phyloP scores from a whole-genome alignment of 2,888 invertebrate species.

The Protonemura montana region DNA sequence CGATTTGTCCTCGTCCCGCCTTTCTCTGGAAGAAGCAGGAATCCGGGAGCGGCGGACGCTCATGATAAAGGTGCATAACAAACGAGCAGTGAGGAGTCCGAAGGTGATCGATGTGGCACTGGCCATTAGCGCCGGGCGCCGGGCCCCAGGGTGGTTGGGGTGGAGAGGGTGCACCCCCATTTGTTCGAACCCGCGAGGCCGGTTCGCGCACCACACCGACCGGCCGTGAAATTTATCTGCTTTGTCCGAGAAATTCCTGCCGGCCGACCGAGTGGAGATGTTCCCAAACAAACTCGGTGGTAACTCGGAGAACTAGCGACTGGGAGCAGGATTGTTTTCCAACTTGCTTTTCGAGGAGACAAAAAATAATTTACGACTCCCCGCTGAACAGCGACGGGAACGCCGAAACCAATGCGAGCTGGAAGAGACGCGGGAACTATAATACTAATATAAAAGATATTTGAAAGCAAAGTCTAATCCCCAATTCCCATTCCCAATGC shows the following conservation, averaged over 20 bases:
- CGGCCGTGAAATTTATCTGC: not conserved
- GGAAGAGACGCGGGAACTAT: not conserved
- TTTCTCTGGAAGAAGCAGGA: not conserved
- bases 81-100: not conserved
- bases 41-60: not conserved
- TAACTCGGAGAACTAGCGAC: not conserved
- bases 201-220: no score
- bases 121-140: not conserved
- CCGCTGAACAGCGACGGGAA: not conserved
- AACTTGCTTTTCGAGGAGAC: not conserved
- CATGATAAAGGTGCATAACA: not conserved
- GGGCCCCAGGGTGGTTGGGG: not conserved
- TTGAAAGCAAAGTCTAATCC: not conserved
- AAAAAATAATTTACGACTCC: slow-evolving; percentile 12
- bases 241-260: not conserved
- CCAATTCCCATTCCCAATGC: not conserved
- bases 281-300: no score
- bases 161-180: no score
- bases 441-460: not conserved
- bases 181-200: no score
- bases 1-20: not conserved
- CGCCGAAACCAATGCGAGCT: not conserved
- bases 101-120: not conserved
- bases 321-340: not conserved
- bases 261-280: not conserved